A percentile compares a stretch with the other conserved stretches of the same genome.
Evolutionary conservation across 2,888 invertebrate species (phyloP).

Genomic region (Sialis fuliginosa): DNA sequence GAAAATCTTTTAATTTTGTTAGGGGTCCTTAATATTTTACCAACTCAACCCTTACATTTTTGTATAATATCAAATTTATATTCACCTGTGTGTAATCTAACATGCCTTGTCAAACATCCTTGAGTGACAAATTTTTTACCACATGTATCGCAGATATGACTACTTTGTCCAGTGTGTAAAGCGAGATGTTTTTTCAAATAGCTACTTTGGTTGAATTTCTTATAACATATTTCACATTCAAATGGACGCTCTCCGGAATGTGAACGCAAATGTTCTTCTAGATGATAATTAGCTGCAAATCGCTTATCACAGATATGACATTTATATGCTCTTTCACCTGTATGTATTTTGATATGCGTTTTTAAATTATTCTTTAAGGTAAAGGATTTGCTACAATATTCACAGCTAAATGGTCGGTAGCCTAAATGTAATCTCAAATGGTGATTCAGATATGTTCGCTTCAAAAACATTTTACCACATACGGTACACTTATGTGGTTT

Average conservation of each 20-base stretch:
- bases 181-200: constrained; percentile 3
- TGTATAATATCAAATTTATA: not conserved
- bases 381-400: constrained; percentile 1
- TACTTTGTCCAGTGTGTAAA: not conserved
- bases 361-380: constrained; percentile 4
- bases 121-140: constrained; percentile 3
- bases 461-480: constrained; percentile 1
- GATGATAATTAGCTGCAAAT: constrained; percentile 1
- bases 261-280: constrained; percentile 3
- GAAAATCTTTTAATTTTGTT: too few species aligned
- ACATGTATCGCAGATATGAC: not conserved
- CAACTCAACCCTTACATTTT: not conserved
- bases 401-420: not conserved
- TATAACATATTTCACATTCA: constrained; percentile 2
- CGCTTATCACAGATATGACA: constrained; percentile 2
- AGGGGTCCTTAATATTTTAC: too few species aligned
- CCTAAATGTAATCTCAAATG: not conserved
- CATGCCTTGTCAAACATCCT: constrained; percentile 1
- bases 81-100: constrained; percentile 1
- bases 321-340: not conserved
- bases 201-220: not conserved
- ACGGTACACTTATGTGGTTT: constrained; percentile 1
- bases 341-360: constrained; percentile 2
- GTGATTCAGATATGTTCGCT: not conserved
- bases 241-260: constrained; percentile 3